A percentile compares a stretch with the other conserved stretches of the same genome.
phyloP scores from a whole-genome alignment of 2,113 vertebrate species.

The Laticauda laticaudata region DNA sequence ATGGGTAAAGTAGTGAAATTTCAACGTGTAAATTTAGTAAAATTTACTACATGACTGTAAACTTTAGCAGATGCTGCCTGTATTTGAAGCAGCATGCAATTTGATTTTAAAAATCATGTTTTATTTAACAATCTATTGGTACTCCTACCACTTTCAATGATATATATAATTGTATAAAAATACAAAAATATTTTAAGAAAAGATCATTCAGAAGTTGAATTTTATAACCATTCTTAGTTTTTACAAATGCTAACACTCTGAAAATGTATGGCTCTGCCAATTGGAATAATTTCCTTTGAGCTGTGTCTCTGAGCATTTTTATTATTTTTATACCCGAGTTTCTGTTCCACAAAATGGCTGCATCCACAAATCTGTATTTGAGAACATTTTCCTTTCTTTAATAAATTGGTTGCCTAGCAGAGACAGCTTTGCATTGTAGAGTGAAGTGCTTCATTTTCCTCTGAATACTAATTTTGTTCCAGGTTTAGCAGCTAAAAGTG shows the following conservation, averaged over 20 bases:
- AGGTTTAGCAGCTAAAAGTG: constrained; percentile 20
- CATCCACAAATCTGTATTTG: neutral
- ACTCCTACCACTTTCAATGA: neutral
- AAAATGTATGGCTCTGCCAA: neutral
- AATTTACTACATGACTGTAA: neutral
- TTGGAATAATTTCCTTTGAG: neutral
- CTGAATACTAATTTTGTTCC: constrained; percentile 6
- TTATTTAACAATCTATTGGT: neutral
- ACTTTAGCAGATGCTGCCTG: neutral
- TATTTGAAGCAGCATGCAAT: neutral
- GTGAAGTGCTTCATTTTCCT: constrained; percentile 18
- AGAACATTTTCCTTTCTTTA: constrained; percentile 5
- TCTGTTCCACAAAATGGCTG: neutral
- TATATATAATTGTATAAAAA: neutral
- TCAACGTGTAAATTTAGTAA: neutral
- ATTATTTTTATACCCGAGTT: neutral
- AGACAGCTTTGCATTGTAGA: neutral
- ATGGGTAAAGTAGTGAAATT: neutral
- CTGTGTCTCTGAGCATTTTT: neutral
- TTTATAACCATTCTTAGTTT: neutral
- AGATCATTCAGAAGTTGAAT: neutral
- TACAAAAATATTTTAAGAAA: neutral
- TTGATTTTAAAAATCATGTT: neutral
- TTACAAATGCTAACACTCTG: neutral
- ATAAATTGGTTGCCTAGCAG: neutral